Evolutionary conservation across 2,113 vertebrate genomes (phyloP).

Genomic region (Neolamprologus cancellatus): DNA sequence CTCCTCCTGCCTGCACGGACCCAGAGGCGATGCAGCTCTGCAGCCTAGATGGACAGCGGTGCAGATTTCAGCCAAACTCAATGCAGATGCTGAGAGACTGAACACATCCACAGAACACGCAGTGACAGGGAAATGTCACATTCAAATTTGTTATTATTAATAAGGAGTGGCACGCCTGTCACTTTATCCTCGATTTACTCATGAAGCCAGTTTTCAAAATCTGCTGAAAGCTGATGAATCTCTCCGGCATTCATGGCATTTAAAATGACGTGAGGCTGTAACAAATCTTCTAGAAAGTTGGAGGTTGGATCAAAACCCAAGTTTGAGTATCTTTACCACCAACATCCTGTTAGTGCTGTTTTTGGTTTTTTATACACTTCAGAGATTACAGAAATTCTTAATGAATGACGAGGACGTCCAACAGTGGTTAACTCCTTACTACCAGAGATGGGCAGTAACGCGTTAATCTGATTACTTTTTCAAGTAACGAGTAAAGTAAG

Average conservation of each 20-base stretch:
- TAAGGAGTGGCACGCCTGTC: not conserved
- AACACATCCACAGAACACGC: not conserved
- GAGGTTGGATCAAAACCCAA: not conserved
- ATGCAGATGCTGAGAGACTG: not conserved
- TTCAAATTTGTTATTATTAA: not conserved
- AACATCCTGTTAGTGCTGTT: not conserved
- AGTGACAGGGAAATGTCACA: not conserved
- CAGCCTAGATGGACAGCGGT: not conserved
- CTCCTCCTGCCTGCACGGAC: not conserved
- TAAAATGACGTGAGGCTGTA: fast-evolving
- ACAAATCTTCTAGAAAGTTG: fast-evolving
- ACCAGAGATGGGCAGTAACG: fast-evolving
- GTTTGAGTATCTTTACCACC: not conserved
- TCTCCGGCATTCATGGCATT: not conserved
- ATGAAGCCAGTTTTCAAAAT: not conserved
- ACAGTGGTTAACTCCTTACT: not conserved
- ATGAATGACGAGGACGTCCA: not conserved
- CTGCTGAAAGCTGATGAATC: not conserved
- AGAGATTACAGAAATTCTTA: not conserved
- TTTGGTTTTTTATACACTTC: not conserved
- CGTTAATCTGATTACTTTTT: too few species aligned
- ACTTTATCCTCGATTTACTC: not conserved
- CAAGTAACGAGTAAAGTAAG: too few species aligned
- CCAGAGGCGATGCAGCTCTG: not conserved
- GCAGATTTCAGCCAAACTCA: not conserved